Percentiles rank a stretch among this genome's conserved stretches.
Evolutionary conservation across 2,888 invertebrate genomes (phyloP).

Genomic region (Diadegma fenestrale): DNA sequence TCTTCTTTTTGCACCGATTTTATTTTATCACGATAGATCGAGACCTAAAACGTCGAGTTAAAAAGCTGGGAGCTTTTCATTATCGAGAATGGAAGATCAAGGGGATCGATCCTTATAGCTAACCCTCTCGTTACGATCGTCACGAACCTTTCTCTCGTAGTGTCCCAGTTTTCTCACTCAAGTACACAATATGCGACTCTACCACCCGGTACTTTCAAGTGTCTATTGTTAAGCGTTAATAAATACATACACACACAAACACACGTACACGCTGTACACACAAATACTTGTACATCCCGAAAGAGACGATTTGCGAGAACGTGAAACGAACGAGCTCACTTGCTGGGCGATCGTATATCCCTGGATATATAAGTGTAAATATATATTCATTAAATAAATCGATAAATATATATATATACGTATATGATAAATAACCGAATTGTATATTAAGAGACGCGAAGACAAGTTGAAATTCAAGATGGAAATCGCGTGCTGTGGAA

Average conservation of each 20-base stretch:
- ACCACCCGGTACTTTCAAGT: conserved; percentile 47
- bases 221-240: conserved; percentile 58
- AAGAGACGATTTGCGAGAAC: neutral
- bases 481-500: neutral
- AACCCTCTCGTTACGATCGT: conserved; percentile 50
- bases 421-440: conserved; percentile 36
- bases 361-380: conserved; percentile 19
- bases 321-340: conserved; percentile 30
- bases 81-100: conserved; percentile 59
- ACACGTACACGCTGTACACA: neutral
- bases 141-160: conserved; percentile 52
- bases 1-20: conserved; percentile 1
- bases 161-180: conserved; percentile 62
- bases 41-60: neutral
- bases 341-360: conserved; percentile 9
- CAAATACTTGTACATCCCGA: conserved; percentile 1
- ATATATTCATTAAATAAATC: conserved; percentile 9
- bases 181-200: conserved; percentile 57
- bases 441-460: conserved; percentile 13
- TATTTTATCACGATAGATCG: conserved; percentile 14
- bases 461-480: conserved; percentile 1
- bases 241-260: conserved; percentile 29
- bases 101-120: conserved; percentile 36
- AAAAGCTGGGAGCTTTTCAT: conserved; percentile 24
- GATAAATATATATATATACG: conserved; percentile 22